Evolutionary conservation across 2,797 vertebrate species (phyloP).

Genomic region (Schizopygopsis pylzovi): DNA sequence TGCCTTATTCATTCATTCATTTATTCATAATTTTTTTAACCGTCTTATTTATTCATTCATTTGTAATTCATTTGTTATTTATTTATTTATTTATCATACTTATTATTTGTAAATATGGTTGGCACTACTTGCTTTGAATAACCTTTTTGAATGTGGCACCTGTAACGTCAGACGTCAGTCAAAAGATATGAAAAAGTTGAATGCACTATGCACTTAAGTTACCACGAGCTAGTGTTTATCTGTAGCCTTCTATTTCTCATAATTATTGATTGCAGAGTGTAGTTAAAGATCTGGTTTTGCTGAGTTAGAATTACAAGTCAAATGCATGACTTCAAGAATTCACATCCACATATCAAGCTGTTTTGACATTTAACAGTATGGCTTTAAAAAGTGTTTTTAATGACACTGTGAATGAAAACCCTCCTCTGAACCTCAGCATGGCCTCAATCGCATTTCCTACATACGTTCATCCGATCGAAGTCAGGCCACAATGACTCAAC

Average conservation of each 20-base stretch:
- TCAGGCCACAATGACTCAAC: conserved; percentile 78
- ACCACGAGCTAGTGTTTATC: background rate
- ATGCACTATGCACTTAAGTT: background rate
- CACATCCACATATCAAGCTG: conserved; percentile 39
- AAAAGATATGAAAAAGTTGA: conserved; percentile 69
- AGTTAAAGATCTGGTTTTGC: conserved; percentile 30
- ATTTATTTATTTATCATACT: background rate
- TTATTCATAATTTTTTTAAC: background rate
- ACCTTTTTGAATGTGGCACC: background rate
- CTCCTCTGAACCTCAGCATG: conserved; percentile 34
- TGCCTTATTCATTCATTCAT: background rate
- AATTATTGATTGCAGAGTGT: conserved; percentile 25
- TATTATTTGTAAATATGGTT: background rate
- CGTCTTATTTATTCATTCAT: background rate
- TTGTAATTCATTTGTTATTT: background rate
- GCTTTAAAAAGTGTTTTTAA: conserved; percentile 16
- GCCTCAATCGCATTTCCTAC: conserved; percentile 58
- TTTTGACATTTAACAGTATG: conserved; percentile 53
- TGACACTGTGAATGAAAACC: conserved; percentile 27
- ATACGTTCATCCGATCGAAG: conserved; percentile 75
- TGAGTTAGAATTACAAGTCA: conserved; percentile 24
- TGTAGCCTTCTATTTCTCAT: background rate
- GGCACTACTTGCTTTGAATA: background rate
- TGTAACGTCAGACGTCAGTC: conserved; percentile 22
- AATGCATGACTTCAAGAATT: conserved; percentile 15